Evolutionary conservation across 2,888 invertebrate species (phyloP).

Genomic region (Anthophora plumipes): DNA sequence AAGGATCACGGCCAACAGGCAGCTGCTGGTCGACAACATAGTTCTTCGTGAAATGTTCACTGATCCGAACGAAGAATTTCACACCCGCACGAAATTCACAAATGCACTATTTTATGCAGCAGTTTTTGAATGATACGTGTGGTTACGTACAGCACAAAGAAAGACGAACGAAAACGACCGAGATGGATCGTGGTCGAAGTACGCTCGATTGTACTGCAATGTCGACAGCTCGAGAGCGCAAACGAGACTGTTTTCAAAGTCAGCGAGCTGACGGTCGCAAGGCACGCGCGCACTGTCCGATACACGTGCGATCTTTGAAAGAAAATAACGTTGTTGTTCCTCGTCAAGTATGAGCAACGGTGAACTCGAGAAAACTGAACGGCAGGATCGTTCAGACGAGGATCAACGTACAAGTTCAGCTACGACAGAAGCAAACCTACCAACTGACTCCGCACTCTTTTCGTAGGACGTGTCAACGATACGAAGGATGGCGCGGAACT

Average conservation of each 20-base stretch:
- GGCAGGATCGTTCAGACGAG: not conserved
- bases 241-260: slow-evolving; percentile 25
- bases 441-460: slow-evolving; percentile 65
- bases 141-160: slow-evolving; percentile 3
- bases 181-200: slow-evolving; percentile 6
- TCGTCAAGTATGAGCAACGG: not conserved
- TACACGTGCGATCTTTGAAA: slow-evolving; percentile 37
- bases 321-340: not conserved
- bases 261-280: slow-evolving; percentile 39
- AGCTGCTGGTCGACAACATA: slow-evolving; percentile 50
- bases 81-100: slow-evolving; percentile 42
- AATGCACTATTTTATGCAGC: slow-evolving; percentile 20
- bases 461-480: slow-evolving; percentile 76
- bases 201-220: not conserved
- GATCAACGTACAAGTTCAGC: slow-evolving; percentile 12
- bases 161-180: slow-evolving; percentile 4
- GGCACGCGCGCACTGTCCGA: slow-evolving; percentile 46
- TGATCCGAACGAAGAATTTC: slow-evolving; percentile 41
- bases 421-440: slow-evolving; percentile 27
- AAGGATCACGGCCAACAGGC: slow-evolving; percentile 48
- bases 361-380: not conserved
- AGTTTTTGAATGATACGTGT: not conserved
- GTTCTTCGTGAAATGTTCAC: slow-evolving; percentile 43
- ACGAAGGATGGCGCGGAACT: slow-evolving; percentile 82
- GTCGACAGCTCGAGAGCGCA: slow-evolving; percentile 1